These are phyloP conservation scores for Euplagia quadripunctaria DNA, from an alignment of 2,888 invertebrate genomes.

Conservation along the genomic window DNA sequence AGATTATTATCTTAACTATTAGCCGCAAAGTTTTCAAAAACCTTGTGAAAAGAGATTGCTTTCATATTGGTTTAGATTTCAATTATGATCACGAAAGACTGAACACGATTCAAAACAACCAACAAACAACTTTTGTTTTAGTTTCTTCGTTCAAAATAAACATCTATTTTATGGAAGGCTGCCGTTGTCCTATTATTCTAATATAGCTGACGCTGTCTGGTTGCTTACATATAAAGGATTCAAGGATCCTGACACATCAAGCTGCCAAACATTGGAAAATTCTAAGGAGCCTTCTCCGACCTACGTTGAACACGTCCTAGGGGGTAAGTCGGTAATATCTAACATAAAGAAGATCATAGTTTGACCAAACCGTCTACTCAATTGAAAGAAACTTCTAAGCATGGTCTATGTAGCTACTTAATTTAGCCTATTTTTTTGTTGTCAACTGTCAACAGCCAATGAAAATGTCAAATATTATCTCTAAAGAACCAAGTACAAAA, in stretches of 20 bases:
- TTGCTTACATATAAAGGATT: too few species aligned
- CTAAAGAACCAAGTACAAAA: neutral
- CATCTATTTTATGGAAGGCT: constrained; percentile 5
- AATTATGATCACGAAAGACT: constrained; percentile 50
- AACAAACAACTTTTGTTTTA: constrained; percentile 31
- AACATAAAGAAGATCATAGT: neutral
- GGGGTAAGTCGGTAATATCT: too few species aligned
- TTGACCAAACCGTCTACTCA: neutral
- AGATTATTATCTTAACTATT: constrained; percentile 13
- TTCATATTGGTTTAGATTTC: constrained; percentile 46
- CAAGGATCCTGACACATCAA: too few species aligned
- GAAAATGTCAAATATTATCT: neutral
- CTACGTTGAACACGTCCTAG: too few species aligned
- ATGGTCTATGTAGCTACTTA: too few species aligned
- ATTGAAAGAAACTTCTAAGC: too few species aligned
- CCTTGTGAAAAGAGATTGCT: constrained; percentile 26
- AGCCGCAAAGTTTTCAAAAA: constrained; percentile 27
- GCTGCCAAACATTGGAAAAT: too few species aligned
- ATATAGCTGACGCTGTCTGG: neutral
- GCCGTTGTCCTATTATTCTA: constrained; percentile 15
- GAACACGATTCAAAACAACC: constrained; percentile 40
- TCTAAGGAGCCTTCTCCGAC: too few species aligned
- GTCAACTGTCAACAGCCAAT: neutral
- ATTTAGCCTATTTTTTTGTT: neutral
- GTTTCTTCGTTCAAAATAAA: constrained; percentile 28